phyloP scores from a whole-genome alignment of 2,797 vertebrate genomes.

The Sebastes itinus region DNA sequence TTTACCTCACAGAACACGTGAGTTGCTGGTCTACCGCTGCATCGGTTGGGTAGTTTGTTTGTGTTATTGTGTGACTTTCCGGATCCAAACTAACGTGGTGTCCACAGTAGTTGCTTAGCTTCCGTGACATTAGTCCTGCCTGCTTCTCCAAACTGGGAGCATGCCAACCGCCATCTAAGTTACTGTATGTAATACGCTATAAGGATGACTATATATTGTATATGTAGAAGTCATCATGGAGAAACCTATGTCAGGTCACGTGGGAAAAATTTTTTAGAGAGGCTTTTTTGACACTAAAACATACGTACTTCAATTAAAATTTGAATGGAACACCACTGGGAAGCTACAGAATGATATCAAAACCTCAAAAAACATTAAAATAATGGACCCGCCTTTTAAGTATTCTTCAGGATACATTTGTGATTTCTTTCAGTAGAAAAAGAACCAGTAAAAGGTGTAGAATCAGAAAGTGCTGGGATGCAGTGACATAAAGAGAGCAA shows the following conservation, averaged over 20 bases:
- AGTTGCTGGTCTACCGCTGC: neutral
- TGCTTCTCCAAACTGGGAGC: no score
- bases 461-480: neutral
- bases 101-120: neutral
- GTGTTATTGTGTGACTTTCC: neutral
- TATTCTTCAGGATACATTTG: neutral
- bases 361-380: neutral
- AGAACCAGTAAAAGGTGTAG: neutral
- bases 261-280: neutral
- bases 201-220: no score
- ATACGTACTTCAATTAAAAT: accelerated
- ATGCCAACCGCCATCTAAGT: no score
- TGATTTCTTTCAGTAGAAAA: neutral
- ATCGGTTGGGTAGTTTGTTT: neutral
- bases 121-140: no score
- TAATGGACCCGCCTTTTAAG: neutral
- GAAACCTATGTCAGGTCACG: neutral
- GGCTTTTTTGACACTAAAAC: neutral
- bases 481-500: neutral
- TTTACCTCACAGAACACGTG: neutral
- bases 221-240: neutral
- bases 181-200: no score
- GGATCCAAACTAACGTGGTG: neutral
- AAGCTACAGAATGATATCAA: no score
- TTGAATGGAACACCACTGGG: neutral